Evolutionary conservation across 2,888 invertebrate genomes (phyloP).

Genomic region (Lepidocyrtoides sp.): DNA sequence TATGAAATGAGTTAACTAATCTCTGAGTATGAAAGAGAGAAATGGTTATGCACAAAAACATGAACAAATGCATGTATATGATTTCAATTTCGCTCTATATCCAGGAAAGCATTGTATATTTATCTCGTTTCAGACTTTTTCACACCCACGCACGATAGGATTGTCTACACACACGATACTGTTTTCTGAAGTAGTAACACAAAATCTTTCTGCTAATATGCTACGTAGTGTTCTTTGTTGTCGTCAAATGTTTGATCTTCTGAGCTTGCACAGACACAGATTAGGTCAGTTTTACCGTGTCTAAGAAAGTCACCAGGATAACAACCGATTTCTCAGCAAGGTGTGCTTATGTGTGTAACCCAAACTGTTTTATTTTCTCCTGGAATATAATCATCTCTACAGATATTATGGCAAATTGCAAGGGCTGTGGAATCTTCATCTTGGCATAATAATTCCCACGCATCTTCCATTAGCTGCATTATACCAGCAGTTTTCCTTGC

Average conservation of each 20-base stretch:
- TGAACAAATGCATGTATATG: too few species aligned
- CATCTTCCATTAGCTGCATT: conserved; percentile 16
- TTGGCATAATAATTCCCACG: conserved; percentile 22
- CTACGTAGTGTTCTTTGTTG: neutral
- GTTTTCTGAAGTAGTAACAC: neutral
- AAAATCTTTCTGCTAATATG: neutral
- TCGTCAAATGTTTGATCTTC: neutral
- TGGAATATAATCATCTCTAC: neutral
- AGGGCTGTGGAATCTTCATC: conserved; percentile 44
- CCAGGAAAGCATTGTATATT: neutral
- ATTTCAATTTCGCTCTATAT: neutral
- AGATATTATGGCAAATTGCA: conserved; percentile 6
- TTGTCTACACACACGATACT: neutral
- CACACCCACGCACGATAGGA: neutral
- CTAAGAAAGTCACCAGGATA: neutral
- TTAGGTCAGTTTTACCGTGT: neutral
- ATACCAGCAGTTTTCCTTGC: conserved; percentile 15
- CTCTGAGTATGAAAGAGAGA: too few species aligned
- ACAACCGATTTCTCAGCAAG: neutral
- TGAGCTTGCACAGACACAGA: neutral
- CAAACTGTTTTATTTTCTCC: neutral
- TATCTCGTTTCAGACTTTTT: neutral
- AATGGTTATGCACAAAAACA: too few species aligned
- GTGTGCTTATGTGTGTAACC: neutral
- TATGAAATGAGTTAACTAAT: too few species aligned